phyloP scores from a whole-genome alignment of 1,140 invertebrate species.

The Alviniconcha marisindica region DNA sequence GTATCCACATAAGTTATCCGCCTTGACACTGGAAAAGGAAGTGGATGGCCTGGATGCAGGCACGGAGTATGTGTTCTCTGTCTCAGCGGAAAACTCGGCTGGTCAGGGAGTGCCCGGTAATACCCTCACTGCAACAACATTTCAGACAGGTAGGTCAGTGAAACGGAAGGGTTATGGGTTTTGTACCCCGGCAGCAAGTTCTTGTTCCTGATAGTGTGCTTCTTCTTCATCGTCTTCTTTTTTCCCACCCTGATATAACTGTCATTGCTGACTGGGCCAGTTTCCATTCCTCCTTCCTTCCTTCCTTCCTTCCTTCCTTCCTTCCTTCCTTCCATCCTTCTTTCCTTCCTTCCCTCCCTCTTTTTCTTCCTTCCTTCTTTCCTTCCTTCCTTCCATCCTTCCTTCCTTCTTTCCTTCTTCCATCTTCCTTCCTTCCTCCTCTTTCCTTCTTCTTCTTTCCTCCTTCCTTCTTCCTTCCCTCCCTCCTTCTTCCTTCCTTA shows the following conservation, averaged over 20 bases:
- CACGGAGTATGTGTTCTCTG: conserved; percentile 55
- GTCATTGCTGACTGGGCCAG: no score
- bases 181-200: not conserved
- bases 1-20: conserved; percentile 11
- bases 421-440: not conserved
- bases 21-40: conserved; percentile 24
- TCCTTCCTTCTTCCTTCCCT: conserved; percentile 34
- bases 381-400: conserved; percentile 16
- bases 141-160: conserved; percentile 53
- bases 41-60: conserved; percentile 50
- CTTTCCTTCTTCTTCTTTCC: not conserved
- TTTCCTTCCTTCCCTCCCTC: conserved; percentile 43
- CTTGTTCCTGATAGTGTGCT: not conserved
- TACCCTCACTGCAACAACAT: conserved; percentile 52
- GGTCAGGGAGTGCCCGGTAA: conserved; percentile 57
- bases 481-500: conserved; percentile 9
- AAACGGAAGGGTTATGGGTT: not conserved
- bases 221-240: no score
- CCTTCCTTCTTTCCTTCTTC: conserved; percentile 34
- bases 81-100: conserved; percentile 54
- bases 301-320: conserved; percentile 47
- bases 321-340: conserved; percentile 44
- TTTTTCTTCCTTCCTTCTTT: conserved; percentile 27
- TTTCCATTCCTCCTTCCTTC: conserved; percentile 42
- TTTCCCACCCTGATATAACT: no score